A percentile compares a stretch with the other conserved stretches of the same genome.
Conservation (phyloP, 2,797 vertebrate genomes). For the Hoplostethus atlanticus region DNA sequence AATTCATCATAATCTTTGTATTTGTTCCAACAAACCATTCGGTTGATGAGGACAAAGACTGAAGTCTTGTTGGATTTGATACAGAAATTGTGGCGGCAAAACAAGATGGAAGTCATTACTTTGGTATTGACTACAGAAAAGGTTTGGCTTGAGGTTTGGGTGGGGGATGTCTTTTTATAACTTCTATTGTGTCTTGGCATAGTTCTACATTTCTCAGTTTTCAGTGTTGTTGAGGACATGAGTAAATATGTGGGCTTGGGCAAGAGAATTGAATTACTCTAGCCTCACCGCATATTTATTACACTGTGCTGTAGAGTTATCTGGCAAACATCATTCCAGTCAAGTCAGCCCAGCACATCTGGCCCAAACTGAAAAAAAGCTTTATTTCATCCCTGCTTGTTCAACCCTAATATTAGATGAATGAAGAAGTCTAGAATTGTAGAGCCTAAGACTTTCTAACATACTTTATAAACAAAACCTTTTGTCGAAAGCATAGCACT, state of each 20-base stretch:
- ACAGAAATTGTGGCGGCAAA: constrained; percentile 4
- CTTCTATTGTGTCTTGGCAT: constrained; percentile 19
- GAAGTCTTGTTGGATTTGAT: constrained; percentile 13
- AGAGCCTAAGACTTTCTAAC: neutral
- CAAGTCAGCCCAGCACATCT: neutral
- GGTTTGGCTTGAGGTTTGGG: constrained; percentile 15
- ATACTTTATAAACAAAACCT: neutral
- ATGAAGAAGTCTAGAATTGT: neutral
- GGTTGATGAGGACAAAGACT: constrained; percentile 15
- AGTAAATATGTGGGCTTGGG: neutral
- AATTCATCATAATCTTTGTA: constrained; percentile 26
- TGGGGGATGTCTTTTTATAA: constrained; percentile 6
- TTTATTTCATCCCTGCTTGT: neutral
- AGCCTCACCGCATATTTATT: constrained; percentile 3
- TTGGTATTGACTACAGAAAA: constrained; percentile 3
- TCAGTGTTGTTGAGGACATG: neutral
- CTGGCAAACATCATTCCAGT: neutral
- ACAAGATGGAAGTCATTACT: constrained; percentile 5
- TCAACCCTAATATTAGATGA: neutral
- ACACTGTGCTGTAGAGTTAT: neutral
- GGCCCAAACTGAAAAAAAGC: neutral
- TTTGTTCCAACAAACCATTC: constrained; percentile 26
- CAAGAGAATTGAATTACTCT: constrained; percentile 6
- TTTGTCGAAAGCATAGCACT: neutral
- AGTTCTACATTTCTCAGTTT: constrained; percentile 12